Evolutionary conservation across 2,113 vertebrate genomes (phyloP).

Genomic region (Bos javanicus): DNA sequence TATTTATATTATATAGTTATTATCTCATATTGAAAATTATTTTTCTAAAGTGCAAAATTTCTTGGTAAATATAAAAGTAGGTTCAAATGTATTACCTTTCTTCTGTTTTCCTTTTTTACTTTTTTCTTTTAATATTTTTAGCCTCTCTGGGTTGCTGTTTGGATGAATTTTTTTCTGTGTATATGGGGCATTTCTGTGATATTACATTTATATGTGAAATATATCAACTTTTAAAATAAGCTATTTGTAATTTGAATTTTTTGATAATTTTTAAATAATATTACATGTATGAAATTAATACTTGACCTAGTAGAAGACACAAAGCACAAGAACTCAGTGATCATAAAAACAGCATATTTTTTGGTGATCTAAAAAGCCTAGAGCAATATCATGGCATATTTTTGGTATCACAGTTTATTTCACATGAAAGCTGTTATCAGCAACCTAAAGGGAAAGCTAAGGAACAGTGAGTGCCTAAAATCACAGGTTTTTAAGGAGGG

Average conservation of each 20-base stretch:
- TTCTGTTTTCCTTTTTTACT: neutral
- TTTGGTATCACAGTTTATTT: constrained; percentile 1
- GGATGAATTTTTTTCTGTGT: neutral
- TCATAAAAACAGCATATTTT: neutral
- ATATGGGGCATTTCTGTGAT: neutral
- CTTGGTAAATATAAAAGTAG: neutral
- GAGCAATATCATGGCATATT: neutral
- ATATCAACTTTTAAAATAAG: neutral
- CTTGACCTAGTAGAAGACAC: neutral
- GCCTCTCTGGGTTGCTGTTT: neutral
- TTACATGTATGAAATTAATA: neutral
- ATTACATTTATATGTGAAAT: neutral
- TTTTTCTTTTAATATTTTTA: neutral
- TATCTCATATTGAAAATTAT: neutral
- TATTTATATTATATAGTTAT: neutral
- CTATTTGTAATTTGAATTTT: neutral
- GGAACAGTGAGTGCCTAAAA: neutral
- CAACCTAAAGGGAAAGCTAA: neutral
- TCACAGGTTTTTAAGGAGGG: neutral
- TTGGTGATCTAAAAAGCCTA: neutral
- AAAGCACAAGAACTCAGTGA: neutral
- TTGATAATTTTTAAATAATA: neutral
- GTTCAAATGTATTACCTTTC: neutral
- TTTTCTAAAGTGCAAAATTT: neutral
- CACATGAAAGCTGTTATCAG: neutral